These are phyloP conservation scores for Heteromormyrus szaboi DNA, from an alignment of 2,797 vertebrate species.

Conservation along the genomic window DNA sequence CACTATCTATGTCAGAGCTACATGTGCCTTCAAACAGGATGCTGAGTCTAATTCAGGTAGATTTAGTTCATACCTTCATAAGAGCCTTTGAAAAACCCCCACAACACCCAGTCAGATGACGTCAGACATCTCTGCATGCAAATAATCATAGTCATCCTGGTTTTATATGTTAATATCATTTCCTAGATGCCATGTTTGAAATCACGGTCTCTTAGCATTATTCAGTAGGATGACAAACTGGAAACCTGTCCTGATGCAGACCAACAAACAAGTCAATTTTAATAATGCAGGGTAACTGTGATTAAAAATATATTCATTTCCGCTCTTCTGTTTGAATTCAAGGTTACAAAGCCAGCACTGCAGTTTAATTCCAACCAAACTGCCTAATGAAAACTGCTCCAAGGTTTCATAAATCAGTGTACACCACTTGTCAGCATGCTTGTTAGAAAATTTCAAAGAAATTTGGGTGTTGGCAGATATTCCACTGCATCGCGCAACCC, in stretches of 20 bases:
- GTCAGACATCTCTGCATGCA: not conserved
- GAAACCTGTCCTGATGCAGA: not conserved
- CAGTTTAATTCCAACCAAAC: not conserved
- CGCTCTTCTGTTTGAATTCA: not conserved
- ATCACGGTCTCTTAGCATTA: not conserved
- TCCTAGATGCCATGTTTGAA: not conserved
- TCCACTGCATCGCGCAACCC: not conserved
- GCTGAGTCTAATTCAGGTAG: not conserved
- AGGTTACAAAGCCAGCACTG: not conserved
- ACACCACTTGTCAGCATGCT: not conserved
- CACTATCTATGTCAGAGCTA: not conserved
- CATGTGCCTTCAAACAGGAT: not conserved
- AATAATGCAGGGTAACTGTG: not conserved
- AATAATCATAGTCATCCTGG: not conserved
- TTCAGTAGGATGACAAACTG: not conserved
- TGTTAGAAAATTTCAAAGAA: not conserved
- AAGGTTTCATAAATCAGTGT: conserved; percentile 14
- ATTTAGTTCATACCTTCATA: not conserved
- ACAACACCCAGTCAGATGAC: not conserved
- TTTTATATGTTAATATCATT: not conserved
- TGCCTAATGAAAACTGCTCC: not conserved
- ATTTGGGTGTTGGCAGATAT: not conserved
- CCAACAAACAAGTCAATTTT: not conserved
- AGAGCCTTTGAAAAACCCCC: not conserved
- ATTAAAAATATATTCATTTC: not conserved